These are phyloP conservation scores for Anarhynchus alexandrinus DNA, from an alignment of 2,113 vertebrate genomes.

Conservation along the genomic window DNA sequence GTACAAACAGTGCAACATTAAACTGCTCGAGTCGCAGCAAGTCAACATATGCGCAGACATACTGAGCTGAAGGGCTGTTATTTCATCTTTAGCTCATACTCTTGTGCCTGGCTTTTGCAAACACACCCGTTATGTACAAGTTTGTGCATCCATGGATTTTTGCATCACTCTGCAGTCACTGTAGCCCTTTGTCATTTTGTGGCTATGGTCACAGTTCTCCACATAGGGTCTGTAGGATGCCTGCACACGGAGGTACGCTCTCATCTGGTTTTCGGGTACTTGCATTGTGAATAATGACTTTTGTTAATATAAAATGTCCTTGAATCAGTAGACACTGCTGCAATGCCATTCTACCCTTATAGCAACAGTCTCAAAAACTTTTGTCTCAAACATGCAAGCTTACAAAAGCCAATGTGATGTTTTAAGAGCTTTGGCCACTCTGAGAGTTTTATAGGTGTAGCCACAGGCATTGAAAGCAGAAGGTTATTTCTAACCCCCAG, in stretches of 20 bases:
- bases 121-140: background rate
- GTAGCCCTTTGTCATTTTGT: background rate
- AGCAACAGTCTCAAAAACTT: background rate
- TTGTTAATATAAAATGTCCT: background rate
- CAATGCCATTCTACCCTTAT: background rate
- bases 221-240: background rate
- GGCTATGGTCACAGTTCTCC: background rate
- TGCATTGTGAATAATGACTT: background rate
- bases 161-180: background rate
- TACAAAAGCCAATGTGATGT: background rate
- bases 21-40: background rate
- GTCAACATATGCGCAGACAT: background rate
- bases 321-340: background rate
- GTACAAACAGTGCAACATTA: background rate
- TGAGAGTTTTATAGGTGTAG: background rate
- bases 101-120: constrained; percentile 7
- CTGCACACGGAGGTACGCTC: background rate
- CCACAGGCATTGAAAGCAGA: background rate
- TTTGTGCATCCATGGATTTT: background rate
- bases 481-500: background rate
- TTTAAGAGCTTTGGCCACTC: background rate
- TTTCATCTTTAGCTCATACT: background rate
- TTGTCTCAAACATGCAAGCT: background rate
- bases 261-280: background rate
- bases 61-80: constrained; percentile 27